Conservation (phyloP, 1,140 invertebrate species). For the Mesaphorura yosii region DNA sequence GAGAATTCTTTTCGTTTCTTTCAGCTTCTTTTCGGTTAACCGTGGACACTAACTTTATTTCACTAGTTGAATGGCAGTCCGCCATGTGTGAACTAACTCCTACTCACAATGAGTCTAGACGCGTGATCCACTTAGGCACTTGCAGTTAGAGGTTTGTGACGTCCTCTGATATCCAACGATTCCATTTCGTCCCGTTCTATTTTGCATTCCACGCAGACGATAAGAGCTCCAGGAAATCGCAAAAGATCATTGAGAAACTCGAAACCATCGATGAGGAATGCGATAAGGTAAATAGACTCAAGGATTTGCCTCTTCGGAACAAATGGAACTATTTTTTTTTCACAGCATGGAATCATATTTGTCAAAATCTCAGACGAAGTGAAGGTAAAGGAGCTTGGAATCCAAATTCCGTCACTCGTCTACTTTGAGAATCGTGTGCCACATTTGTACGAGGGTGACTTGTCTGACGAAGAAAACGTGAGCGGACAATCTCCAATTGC, state of each 20-base stretch:
- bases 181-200: no score
- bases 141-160: neutral
- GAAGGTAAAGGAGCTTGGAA: conserved; percentile 78
- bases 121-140: neutral
- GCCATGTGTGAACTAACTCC: neutral
- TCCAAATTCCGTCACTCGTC: conserved; percentile 65
- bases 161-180: neutral
- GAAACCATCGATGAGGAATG: conserved; percentile 92
- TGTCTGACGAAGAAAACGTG: conserved; percentile 81
- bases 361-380: conserved; percentile 82
- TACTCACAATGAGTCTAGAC: neutral
- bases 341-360: conserved; percentile 66
- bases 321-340: conserved; percentile 32
- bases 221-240: conserved; percentile 79
- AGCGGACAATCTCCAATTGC: conserved; percentile 18
- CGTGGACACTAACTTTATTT: conserved; percentile 5
- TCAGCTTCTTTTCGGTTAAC: conserved; percentile 5
- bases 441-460: conserved; percentile 77
- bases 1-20: neutral
- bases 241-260: conserved; percentile 70
- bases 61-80: neutral
- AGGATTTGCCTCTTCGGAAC: conserved; percentile 34
- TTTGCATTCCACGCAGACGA: conserved; percentile 53
- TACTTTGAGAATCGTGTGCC: conserved; percentile 84
- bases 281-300: conserved; percentile 63